These are phyloP conservation scores for Drosophila robusta DNA, from an alignment of 2,888 invertebrate genomes.

Conservation along the genomic window DNA sequence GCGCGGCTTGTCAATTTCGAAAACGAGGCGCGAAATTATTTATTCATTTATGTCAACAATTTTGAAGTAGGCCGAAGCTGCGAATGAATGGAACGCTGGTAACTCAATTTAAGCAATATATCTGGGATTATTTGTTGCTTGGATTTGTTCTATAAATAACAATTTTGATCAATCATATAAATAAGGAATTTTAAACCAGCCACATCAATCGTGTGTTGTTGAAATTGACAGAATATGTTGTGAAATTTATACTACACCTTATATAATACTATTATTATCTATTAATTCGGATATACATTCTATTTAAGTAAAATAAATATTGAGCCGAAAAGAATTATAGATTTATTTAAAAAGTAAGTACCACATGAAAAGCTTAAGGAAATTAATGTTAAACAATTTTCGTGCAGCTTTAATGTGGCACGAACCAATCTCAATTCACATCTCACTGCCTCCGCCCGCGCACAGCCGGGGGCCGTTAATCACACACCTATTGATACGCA, in stretches of 20 bases:
- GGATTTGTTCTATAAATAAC: not conserved
- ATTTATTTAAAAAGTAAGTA: not conserved
- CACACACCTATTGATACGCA: conserved; percentile 27
- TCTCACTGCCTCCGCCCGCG: not conserved
- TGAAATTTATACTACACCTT: no score
- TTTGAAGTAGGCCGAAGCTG: not conserved
- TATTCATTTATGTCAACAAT: conserved; percentile 23
- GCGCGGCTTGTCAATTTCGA: conserved; percentile 37
- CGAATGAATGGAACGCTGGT: not conserved
- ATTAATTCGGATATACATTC: no score
- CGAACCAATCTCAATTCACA: not conserved
- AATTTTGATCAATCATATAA: not conserved
- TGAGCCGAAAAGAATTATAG: no score
- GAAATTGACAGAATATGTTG: no score
- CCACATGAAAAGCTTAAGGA: conserved; percentile 1
- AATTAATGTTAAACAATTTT: conserved; percentile 2
- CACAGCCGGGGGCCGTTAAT: conserved; percentile 14
- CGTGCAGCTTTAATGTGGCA: conserved; percentile 23
- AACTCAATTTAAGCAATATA: conserved; percentile 1
- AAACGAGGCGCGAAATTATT: conserved; percentile 33
- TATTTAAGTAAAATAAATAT: no score
- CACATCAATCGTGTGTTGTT: not conserved
- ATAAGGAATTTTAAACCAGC: not conserved
- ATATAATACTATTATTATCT: no score
- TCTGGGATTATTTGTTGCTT: not conserved